A percentile compares a stretch with the other conserved stretches of the same genome.
These are phyloP conservation scores for Arothron firmamentum DNA, from an alignment of 2,113 vertebrate genomes.

Conservation along the genomic window DNA sequence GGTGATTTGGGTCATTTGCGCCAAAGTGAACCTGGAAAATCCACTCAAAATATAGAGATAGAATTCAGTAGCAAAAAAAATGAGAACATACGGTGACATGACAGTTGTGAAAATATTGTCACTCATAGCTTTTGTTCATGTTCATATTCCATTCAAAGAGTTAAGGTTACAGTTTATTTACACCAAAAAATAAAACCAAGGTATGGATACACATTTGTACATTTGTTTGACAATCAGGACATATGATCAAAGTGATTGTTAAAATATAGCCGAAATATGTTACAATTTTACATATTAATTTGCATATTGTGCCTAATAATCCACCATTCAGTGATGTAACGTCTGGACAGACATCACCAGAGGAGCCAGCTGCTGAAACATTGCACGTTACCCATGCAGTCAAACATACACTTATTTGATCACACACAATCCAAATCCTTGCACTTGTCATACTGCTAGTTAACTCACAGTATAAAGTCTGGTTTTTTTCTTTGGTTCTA, in stretches of 20 bases:
- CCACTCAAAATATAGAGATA: neutral
- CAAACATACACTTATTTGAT: constrained; percentile 30
- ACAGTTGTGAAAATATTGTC: constrained; percentile 2
- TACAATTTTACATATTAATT: constrained; percentile 21
- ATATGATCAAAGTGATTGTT: constrained; percentile 10
- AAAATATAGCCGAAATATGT: constrained; percentile 15
- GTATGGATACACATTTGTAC: constrained; percentile 5
- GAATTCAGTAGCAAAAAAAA: neutral
- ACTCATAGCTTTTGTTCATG: neutral
- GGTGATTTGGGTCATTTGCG: neutral
- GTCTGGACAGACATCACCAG: constrained; percentile 16
- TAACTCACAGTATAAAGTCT: neutral
- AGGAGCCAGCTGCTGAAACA: constrained; percentile 24
- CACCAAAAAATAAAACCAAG: constrained; percentile 2
- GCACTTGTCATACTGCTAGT: constrained; percentile 5
- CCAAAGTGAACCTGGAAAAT: neutral
- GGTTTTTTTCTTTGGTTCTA: constrained; percentile 1
- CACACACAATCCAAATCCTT: neutral
- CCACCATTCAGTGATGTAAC: constrained; percentile 1
- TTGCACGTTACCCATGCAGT: constrained; percentile 62
- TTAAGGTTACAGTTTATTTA: constrained; percentile 4
- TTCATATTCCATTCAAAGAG: neutral
- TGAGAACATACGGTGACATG: neutral
- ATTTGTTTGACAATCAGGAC: constrained; percentile 20
- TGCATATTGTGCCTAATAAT: constrained; percentile 1